Evolutionary conservation across 2,888 invertebrate genomes (phyloP).

Genomic region (Drosophila anceps): DNA sequence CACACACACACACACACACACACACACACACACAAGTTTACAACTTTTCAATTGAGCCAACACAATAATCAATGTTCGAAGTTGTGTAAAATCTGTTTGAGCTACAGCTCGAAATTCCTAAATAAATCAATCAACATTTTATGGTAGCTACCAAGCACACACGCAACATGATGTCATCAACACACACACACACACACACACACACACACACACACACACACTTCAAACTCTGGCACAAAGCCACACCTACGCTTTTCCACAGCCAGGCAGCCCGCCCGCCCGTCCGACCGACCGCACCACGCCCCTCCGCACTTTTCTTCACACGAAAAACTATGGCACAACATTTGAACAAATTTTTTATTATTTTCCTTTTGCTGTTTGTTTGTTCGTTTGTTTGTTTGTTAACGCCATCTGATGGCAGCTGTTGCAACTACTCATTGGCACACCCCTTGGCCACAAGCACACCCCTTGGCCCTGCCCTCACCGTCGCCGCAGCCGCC

Average conservation of each 20-base stretch:
- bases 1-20: not conserved
- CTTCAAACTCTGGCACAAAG: conserved; percentile 45
- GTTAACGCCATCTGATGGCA: conserved; percentile 26
- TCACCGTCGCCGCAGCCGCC: not conserved
- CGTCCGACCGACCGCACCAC: not conserved
- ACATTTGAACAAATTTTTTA: conserved; percentile 35
- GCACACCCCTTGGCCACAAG: conserved; percentile 14
- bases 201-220: conserved; percentile 15
- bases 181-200: conserved; percentile 9
- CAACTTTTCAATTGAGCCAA: conserved; percentile 8
- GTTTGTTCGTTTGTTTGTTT: not conserved
- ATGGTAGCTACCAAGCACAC: not conserved
- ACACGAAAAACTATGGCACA: conserved; percentile 29
- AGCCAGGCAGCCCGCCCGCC: not conserved
- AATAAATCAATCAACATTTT: conserved; percentile 34
- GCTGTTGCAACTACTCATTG: conserved; percentile 29
- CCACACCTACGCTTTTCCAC: not conserved
- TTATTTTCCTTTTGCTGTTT: conserved; percentile 11
- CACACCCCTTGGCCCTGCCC: not conserved
- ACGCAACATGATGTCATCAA: conserved; percentile 21
- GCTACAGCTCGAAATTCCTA: conserved; percentile 14
- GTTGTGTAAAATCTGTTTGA: conserved; percentile 18
- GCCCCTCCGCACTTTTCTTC: conserved; percentile 11
- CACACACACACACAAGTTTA: not conserved
- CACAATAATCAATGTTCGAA: conserved; percentile 15